Evolutionary conservation across 2,113 vertebrate species (phyloP).

Genomic region (Nyctibius bracteatus): DNA sequence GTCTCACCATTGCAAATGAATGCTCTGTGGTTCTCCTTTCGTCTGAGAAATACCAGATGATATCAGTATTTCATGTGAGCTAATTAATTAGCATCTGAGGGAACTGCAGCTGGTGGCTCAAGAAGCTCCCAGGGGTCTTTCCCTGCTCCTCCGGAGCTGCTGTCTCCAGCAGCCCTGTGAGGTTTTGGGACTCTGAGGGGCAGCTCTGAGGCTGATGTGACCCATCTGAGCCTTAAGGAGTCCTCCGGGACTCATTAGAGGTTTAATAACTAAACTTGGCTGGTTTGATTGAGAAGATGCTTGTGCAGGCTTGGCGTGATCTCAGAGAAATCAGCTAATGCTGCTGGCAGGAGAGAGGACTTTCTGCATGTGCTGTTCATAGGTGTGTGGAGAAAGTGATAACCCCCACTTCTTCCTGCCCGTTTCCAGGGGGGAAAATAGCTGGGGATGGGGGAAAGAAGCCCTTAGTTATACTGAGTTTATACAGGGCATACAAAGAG

Average conservation of each 20-base stretch:
- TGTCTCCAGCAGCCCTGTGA: background rate
- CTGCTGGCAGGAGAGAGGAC: background rate
- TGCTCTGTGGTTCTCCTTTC: background rate
- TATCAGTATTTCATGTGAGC: background rate
- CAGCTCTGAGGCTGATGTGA: background rate
- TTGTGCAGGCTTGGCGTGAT: background rate
- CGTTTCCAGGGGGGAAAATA: background rate
- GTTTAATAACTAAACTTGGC: slow-evolving; percentile 16
- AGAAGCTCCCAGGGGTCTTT: background rate
- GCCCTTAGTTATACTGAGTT: background rate
- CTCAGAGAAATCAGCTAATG: background rate
- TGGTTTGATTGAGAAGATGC: background rate
- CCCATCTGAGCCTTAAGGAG: background rate
- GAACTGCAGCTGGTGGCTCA: background rate
- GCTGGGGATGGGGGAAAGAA: background rate
- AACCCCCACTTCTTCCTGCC: background rate
- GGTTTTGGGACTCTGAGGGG: background rate
- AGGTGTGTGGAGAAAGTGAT: background rate
- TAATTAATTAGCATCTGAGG: background rate
- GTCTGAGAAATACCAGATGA: background rate
- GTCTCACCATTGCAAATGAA: background rate
- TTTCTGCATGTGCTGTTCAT: background rate
- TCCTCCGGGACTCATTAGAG: slow-evolving; percentile 22
- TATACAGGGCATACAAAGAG: background rate
- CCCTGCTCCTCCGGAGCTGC: background rate